Conservation (phyloP, 2,888 invertebrate species). For the Parascotia fuliginaria region DNA sequence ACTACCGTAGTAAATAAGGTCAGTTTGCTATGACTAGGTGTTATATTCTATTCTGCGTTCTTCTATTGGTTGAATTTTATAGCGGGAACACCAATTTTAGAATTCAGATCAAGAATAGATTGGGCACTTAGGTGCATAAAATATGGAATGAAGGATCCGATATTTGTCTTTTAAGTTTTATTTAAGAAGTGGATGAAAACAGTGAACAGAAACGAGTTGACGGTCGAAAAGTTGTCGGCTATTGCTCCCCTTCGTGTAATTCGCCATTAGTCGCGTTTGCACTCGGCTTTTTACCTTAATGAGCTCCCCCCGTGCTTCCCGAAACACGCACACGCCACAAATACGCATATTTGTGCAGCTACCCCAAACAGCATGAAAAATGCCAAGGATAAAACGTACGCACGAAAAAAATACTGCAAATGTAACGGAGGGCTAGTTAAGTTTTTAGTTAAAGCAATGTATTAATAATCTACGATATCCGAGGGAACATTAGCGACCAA, state of each 20-base stretch:
- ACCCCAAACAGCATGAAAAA: conserved; percentile 50
- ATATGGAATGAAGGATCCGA: too few species aligned
- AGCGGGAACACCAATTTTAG: too few species aligned
- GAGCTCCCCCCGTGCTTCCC: conserved; percentile 75
- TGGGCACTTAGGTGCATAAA: too few species aligned
- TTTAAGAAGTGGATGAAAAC: not conserved
- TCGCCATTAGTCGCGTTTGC: conserved; percentile 85
- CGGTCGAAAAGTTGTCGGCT: conserved; percentile 54
- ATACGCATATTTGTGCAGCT: conserved; percentile 80
- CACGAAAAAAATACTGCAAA: conserved; percentile 41
- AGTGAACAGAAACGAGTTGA: conserved; percentile 31
- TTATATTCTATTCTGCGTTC: too few species aligned
- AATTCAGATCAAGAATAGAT: too few species aligned
- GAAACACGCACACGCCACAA: conserved; percentile 73
- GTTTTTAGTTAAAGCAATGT: conserved; percentile 23
- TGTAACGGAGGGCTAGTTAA: conserved; percentile 17
- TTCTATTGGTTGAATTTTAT: too few species aligned
- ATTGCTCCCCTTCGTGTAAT: conserved; percentile 84
- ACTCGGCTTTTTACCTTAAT: conserved; percentile 86
- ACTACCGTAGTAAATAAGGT: too few species aligned
- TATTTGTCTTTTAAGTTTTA: too few species aligned
- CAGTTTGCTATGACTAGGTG: too few species aligned
- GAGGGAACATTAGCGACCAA: conserved; percentile 34
- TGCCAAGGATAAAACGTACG: conserved; percentile 32
- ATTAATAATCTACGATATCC: conserved; percentile 28